Base-by-base conservation (phyloP, 2,888 invertebrate genomes). In the Morpho achilles region DNA sequence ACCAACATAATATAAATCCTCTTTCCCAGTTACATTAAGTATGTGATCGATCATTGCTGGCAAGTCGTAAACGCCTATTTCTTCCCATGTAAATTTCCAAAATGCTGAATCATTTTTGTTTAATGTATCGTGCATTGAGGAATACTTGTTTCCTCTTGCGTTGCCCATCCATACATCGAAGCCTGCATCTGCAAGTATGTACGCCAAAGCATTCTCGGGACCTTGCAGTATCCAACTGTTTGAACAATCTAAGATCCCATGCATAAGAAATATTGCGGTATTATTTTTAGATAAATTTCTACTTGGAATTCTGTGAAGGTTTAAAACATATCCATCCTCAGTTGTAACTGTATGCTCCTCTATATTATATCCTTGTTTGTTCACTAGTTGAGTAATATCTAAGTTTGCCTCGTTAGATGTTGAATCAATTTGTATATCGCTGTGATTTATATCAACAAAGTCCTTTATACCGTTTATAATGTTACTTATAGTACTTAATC, bases 161-260 rank as follows among this genome's bases (percentile, higher is more conserved):
- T 97, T 97, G 1, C 96, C 96, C 75, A 97, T 74, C 97, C 97
- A 97, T 0, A 95, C 94, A 68, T 95, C 95, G 69, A 92, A 95
- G 4, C 94, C 94, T 50, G 80, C 72, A 62, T 95, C 93, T 0
- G 94, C 91, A 57, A 95, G 88, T 71, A 93, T 88, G 81, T 92
- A 95, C 67, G 82, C 96, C 58, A 89, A 63, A 68, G 89, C 92
- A 65, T 92, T 91, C 53, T 91, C 82, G 4, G 92, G 94, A 9
- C 94, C 94, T 69, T 93, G 92, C 1, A 94, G 79, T 1, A 96
- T 85, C 94, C 94, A 97, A 76, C 94, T 93, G 0, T 94, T 92
- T 0, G 95, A 94, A 56, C 94, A 93, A 16, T 94, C 93, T 8
- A 95, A 73, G 7, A 98, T 82, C 0, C 97, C 98, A 72, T 97